Base-by-base conservation (phyloP, 2,113 vertebrate species). In the Callaeas wilsoni region DNA sequence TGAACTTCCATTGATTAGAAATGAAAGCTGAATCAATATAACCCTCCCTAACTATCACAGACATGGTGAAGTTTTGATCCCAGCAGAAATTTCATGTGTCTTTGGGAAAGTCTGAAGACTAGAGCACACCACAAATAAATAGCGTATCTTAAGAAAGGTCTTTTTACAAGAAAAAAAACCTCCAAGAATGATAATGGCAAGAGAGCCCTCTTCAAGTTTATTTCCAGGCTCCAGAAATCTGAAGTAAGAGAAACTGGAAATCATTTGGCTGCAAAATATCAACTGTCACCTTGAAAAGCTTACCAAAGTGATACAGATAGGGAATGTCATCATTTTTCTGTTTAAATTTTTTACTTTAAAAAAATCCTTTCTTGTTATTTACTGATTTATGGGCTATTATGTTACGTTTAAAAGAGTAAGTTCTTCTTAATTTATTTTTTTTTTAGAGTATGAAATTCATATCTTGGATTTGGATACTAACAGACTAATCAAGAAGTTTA, bases 11-110 rank as follows among this genome's bases (percentile, higher is more conserved):
- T 56, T 90, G 91, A 96, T 93, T 84, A 37, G 80, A 92, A 96
- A 92, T 87, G 89, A 96, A 96, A 95, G 89, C 68, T 89, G 80
- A 75, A 93, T 95, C 91, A 68, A 80, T 81, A 46, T 41, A 87
- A 70, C 26, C 50, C 32, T 80, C 67, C 80, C 44, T 63, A 55
- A 86, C 46, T 90, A 87, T 68, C 68, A 84, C 30, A 78, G 60
- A 64, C 25, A 19, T 6, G 16, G 60, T 32, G 46, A 73, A 84
- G 39, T 92, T 93, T 80, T 94, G 82, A 92, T 93, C 85, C 69
- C 50, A 46, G 30, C n/a, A 90, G 39, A 90, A 84, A 70, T 84
- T 88, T 81, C 33, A 37, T 29, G 15, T 47, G 47, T 73, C 47
- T 83, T 71, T 41, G 60, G 44, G 37, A 84, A 89, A 91, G 57